Base-by-base conservation (phyloP, 2,888 invertebrate genomes). In the Trilocha varians region DNA sequence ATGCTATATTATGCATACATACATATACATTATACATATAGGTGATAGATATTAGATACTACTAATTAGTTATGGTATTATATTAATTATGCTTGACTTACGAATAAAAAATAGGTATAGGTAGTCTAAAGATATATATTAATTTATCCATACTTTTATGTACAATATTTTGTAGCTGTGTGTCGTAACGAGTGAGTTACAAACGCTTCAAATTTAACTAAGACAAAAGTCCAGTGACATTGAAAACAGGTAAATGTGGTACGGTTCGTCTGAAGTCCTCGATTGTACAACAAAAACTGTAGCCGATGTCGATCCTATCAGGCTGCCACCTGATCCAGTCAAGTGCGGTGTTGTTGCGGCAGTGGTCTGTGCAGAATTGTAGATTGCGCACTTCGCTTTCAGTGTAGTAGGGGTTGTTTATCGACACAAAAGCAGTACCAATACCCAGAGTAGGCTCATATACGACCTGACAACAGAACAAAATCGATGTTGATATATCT, bases 201-300 rank as follows among this genome's bases (percentile, higher is more conserved):
- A 4, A 25, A 25, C 6, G 11, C 3, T 25, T 25, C 4, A 3
- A 11, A n/a, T 15, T 14, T n/a, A n/a, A 11, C 48, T 48, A 53
- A 2, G 74, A 53, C 18, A 82, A 62, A 13, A 88, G 68, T 11
- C 76, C 86, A 34, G 63, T 68, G 3, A 87, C 85, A 15, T 67
- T 62, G 38, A 90, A 79, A 2, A 65, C 49, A 0, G 90, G 91
- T n/a, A 91, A 62, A 48, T 85, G 82, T 0, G 78, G 73, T 5
- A 91, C 71, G 1, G 69, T 69, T 47, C 75, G 73, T 35, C 87
- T 77, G 54, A 91, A 87, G 47, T 89, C 88, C 15, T 83, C 70
- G 14, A 91, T 75, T 1, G 77, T 73, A 59, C 91, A 91, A 55
- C 89, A 90, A 66, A 91, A 90, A 37, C 88, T 87, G 65, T 88